Percentiles rank a stretch among this genome's conserved stretches.
Evolutionary conservation across 2,113 vertebrate genomes (phyloP).

Genomic region (Atherinomorus stipes): DNA sequence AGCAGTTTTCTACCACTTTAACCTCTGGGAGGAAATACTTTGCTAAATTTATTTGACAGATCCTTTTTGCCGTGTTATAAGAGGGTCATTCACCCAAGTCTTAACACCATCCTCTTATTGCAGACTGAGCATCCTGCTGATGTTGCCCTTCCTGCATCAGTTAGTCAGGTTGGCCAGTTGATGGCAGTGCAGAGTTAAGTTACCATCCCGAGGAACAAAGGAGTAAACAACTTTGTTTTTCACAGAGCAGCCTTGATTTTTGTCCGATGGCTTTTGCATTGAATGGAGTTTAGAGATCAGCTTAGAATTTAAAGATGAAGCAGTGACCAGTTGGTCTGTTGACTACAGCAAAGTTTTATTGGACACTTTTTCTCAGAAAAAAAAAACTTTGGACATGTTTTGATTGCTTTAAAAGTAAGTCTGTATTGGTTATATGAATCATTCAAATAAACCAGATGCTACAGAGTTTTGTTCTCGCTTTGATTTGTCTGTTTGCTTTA

Average conservation of each 20-base stretch:
- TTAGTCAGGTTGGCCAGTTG: conserved; percentile 26
- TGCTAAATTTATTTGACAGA: background rate
- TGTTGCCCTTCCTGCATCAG: conserved; percentile 5
- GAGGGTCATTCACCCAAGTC: background rate
- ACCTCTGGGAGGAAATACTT: background rate
- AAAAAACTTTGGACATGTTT: conserved; percentile 19
- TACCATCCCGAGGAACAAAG: conserved; percentile 57
- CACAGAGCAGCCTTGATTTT: conserved; percentile 38
- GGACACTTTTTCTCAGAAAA: background rate
- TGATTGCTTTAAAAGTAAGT: conserved; percentile 1
- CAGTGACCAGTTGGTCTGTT: background rate
- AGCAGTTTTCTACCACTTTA: background rate
- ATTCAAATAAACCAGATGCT: background rate
- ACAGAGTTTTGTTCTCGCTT: background rate
- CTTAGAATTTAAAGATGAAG: background rate
- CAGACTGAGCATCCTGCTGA: background rate
- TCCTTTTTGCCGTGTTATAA: background rate
- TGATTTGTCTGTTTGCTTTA: background rate
- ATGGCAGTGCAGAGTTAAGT: conserved; percentile 52
- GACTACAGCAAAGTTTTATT: background rate
- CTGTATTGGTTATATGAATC: background rate
- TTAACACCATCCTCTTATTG: background rate
- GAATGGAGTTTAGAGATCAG: background rate
- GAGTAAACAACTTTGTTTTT: conserved; percentile 80
- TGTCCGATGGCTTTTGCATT: conserved; percentile 5